Conservation (phyloP, 2,888 invertebrate species). For the Junonia oenone region DNA sequence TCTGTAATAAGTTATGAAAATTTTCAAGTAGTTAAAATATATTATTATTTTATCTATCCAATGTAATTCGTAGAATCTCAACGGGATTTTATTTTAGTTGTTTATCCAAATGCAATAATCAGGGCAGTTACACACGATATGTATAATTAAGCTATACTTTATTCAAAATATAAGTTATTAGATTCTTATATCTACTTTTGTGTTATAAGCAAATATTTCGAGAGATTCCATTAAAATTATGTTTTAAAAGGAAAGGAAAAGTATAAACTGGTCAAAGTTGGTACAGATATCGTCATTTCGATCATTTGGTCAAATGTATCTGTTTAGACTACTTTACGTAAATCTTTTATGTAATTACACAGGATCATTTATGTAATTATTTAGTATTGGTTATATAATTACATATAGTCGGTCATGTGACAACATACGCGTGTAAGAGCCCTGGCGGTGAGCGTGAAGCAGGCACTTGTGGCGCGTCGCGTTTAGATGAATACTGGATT, state of each 20-base stretch:
- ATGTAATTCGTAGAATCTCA: constrained; percentile 11
- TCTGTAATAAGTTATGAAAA: neutral
- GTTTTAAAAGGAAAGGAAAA: neutral
- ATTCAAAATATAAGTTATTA: neutral
- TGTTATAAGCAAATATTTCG: neutral
- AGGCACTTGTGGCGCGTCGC: constrained; percentile 79
- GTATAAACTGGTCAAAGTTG: neutral
- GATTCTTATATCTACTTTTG: neutral
- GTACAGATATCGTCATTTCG: neutral
- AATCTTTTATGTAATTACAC: neutral
- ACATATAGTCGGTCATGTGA: neutral
- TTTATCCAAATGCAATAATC: constrained; percentile 8
- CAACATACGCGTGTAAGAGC: constrained; percentile 12
- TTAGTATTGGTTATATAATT: neutral
- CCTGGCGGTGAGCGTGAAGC: constrained; percentile 41
- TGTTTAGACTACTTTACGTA: neutral
- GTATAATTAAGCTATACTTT: constrained; percentile 2
- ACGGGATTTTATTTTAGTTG: neutral
- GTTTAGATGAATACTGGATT: constrained; percentile 97
- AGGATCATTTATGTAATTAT: no score
- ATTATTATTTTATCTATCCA: neutral
- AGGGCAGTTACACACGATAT: constrained; percentile 21
- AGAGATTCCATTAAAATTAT: neutral
- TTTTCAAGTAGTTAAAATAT: constrained; percentile 3
- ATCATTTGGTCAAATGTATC: neutral